phyloP scores from a whole-genome alignment of 2,888 invertebrate genomes.

The Ophion slaviceki region DNA sequence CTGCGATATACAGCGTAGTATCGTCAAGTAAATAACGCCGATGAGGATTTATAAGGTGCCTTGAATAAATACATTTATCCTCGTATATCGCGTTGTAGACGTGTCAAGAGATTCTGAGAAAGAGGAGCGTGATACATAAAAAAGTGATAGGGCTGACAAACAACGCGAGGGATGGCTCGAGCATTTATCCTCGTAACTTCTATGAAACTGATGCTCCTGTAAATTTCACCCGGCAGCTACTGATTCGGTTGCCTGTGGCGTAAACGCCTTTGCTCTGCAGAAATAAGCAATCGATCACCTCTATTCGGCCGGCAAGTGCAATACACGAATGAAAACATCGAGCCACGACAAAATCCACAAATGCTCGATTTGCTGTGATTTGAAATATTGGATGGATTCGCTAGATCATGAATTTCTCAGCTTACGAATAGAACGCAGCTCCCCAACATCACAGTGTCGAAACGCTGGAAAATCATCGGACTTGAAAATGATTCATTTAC shows the following conservation, averaged over 20 bases:
- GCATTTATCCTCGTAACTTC: slow-evolving; percentile 68
- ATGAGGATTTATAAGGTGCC: slow-evolving; percentile 71
- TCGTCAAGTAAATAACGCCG: slow-evolving; percentile 56
- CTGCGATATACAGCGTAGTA: slow-evolving; percentile 34
- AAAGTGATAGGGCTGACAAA: background rate
- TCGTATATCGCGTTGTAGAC: slow-evolving; percentile 49
- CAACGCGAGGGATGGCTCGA: slow-evolving; percentile 24
- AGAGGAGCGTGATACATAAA: slow-evolving; percentile 36
- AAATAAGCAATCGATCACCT: slow-evolving; percentile 67
- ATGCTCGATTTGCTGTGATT: background rate
- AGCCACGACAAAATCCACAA: background rate
- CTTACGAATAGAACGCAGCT: background rate
- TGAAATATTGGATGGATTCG: background rate
- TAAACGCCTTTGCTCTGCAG: slow-evolving; percentile 66
- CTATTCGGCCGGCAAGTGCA: background rate
- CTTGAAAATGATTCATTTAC: background rate
- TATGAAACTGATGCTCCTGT: slow-evolving; percentile 63
- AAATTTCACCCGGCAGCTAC: slow-evolving; percentile 59
- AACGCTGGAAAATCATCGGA: background rate
- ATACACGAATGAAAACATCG: background rate
- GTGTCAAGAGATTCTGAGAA: slow-evolving; percentile 48
- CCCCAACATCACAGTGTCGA: background rate
- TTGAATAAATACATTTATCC: slow-evolving; percentile 66
- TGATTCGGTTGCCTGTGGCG: slow-evolving; percentile 27
- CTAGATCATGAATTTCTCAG: background rate